Conservation (phyloP, 1,140 invertebrate genomes). For the Lepidurus apus region DNA sequence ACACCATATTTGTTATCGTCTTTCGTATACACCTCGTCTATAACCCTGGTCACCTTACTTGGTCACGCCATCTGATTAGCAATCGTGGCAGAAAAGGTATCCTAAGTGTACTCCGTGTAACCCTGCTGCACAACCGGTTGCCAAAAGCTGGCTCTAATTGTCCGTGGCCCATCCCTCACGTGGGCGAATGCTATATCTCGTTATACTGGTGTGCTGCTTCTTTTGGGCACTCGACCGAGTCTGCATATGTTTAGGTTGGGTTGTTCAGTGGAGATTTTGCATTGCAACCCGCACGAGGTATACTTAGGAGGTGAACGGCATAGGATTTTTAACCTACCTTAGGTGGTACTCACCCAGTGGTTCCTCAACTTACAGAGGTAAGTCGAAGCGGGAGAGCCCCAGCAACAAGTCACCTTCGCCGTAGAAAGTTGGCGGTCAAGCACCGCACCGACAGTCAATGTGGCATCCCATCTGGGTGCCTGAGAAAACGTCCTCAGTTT, state of each 20-base stretch:
- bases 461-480: not conserved
- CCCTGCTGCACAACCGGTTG: not conserved
- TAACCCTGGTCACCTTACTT: constrained; percentile 2
- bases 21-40: constrained; percentile 12
- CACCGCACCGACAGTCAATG: not conserved
- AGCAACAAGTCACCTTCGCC: constrained; percentile 18
- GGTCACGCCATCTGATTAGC: constrained; percentile 13
- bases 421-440: constrained; percentile 5
- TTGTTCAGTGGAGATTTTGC: not conserved
- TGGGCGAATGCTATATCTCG: not conserved
- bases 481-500: constrained; percentile 11
- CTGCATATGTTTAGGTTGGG: not conserved
- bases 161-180: constrained; percentile 11
- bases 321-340: not conserved
- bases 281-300: not conserved
- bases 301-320: not conserved
- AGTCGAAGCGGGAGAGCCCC: not conserved
- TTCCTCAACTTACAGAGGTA: not conserved
- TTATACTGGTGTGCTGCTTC: not conserved
- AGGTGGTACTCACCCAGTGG: not conserved
- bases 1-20: constrained; percentile 4
- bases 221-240: not conserved
- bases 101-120: not conserved
- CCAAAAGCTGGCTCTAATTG: constrained; percentile 4
- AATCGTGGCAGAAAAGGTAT: not conserved